phyloP scores from a whole-genome alignment of 1,140 invertebrate species.

The Elymnias hypermnestra region DNA sequence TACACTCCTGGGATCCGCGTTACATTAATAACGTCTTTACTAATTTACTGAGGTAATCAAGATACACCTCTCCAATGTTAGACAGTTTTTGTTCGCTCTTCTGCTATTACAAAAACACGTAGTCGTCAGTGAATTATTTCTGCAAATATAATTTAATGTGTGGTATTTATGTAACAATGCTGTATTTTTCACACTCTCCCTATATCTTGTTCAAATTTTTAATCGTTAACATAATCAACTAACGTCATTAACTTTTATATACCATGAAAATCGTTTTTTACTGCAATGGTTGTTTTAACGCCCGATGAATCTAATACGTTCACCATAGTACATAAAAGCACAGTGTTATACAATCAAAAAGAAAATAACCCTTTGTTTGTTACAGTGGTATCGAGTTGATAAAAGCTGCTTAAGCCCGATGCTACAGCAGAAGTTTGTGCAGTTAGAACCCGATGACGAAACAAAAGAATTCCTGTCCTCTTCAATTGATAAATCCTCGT shows the following conservation, averaged over 20 bases:
- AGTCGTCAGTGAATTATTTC: conserved; percentile 2
- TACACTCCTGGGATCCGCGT: conserved; percentile 31
- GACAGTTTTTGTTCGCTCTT: conserved; percentile 11
- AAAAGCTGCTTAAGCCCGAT: conserved; percentile 60
- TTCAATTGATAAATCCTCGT: conserved; percentile 84
- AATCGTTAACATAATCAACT: too few species aligned
- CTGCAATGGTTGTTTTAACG: too few species aligned
- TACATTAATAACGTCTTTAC: conserved; percentile 25
- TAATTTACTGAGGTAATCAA: conserved; percentile 18
- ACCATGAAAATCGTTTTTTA: too few species aligned
- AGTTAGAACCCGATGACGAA: conserved; percentile 81
- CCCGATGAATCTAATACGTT: too few species aligned
- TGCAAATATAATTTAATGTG: not conserved
- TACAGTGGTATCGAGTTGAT: conserved; percentile 83
- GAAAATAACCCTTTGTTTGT: too few species aligned
- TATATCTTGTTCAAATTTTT: too few species aligned
- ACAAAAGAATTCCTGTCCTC: conserved; percentile 83
- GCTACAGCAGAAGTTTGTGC: conserved; percentile 77
- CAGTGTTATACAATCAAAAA: too few species aligned
- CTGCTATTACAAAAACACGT: not conserved
- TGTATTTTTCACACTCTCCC: too few species aligned
- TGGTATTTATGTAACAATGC: conserved; percentile 1
- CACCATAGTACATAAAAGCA: too few species aligned
- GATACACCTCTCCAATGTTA: conserved; percentile 9
- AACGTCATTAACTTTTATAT: too few species aligned